phyloP scores from a whole-genome alignment of 2,113 vertebrate species.

The Clupea harengus region DNA sequence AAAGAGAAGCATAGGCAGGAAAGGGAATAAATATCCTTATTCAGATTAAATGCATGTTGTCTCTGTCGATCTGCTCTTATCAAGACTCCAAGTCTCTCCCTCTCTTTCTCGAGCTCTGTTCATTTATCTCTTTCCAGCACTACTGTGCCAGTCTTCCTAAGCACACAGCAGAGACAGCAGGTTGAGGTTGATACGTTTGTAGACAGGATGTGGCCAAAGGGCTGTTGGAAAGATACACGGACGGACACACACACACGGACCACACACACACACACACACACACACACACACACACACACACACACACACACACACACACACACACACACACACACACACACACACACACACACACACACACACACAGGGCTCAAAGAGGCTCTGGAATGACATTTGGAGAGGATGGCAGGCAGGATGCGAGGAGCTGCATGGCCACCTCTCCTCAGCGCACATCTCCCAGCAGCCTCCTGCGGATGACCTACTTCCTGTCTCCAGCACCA shows the following conservation, averaged over 20 bases:
- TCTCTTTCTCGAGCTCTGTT: background rate
- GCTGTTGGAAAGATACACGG: background rate
- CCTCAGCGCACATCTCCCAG: background rate
- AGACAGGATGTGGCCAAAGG: background rate
- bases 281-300: background rate
- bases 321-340: background rate
- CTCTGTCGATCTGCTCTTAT: background rate
- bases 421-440: background rate
- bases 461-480: constrained; percentile 14
- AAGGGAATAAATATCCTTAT: background rate
- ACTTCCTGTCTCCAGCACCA: constrained; percentile 8
- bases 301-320: background rate
- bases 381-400: constrained; percentile 1
- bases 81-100: background rate
- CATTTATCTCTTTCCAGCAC: background rate
- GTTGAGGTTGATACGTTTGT: background rate
- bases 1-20: background rate
- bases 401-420: background rate
- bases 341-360: background rate
- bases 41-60: background rate
- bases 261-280: background rate
- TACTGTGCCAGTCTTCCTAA: background rate
- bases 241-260: background rate
- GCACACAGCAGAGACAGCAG: background rate
- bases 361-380: background rate